These are phyloP conservation scores for Australoheros facetus DNA, from an alignment of 2,797 vertebrate species.

Conservation along the genomic window DNA sequence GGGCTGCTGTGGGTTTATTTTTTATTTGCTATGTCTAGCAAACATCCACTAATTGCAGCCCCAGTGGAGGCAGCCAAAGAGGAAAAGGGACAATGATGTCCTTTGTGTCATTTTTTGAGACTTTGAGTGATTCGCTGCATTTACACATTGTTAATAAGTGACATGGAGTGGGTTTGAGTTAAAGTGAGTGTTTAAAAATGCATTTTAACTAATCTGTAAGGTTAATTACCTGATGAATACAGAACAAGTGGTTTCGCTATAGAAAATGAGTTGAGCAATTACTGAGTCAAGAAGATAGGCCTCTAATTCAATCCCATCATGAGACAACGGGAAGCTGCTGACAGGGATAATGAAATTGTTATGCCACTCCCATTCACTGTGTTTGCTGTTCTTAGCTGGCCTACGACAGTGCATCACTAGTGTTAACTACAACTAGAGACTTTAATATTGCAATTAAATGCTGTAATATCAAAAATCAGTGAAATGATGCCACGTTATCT, in stretches of 20 bases:
- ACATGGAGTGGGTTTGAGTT: conserved; percentile 26
- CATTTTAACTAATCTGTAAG: conserved; percentile 50
- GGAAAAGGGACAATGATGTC: conserved; percentile 34
- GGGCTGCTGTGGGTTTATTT: conserved; percentile 19
- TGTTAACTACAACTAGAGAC: neutral
- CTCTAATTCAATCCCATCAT: conserved; percentile 38
- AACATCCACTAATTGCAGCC: conserved; percentile 54
- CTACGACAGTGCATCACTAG: conserved; percentile 24
- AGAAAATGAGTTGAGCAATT: conserved; percentile 48
- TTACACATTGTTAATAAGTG: conserved; percentile 29
- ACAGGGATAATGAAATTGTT: conserved; percentile 44
- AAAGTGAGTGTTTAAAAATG: conserved; percentile 39
- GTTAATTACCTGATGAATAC: conserved; percentile 44
- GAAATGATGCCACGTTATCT: neutral
- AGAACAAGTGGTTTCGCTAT: conserved; percentile 39
- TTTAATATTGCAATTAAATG: neutral
- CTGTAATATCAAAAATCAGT: neutral
- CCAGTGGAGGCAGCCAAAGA: conserved; percentile 31
- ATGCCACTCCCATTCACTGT: conserved; percentile 25
- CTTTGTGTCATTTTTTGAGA: conserved; percentile 1
- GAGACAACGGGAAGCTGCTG: conserved; percentile 29
- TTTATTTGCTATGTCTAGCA: conserved; percentile 30
- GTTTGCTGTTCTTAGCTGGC: conserved; percentile 22
- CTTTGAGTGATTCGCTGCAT: conserved; percentile 15
- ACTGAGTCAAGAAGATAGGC: conserved; percentile 27